Percentiles rank a stretch among this genome's conserved stretches.
Evolutionary conservation across 2,888 invertebrate species (phyloP).

Genomic region (Aspidapion aeneum): DNA sequence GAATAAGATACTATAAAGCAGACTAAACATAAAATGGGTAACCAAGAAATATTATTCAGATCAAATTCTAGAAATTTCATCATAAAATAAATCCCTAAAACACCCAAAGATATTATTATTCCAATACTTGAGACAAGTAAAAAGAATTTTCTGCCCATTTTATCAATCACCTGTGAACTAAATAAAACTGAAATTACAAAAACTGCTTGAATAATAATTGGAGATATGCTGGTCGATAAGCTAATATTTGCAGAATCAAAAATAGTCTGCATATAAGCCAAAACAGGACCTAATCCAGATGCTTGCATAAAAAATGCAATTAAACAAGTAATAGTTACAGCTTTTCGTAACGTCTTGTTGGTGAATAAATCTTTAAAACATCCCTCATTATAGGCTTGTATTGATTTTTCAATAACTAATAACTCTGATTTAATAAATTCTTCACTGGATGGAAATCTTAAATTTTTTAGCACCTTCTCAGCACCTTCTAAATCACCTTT

Average conservation of each 20-base stretch:
- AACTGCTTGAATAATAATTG: background rate
- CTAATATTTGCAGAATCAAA: background rate
- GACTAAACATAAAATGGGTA: too few relatives aligned
- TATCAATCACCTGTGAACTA: too few relatives aligned
- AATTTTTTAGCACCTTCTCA: slow-evolving; percentile 57
- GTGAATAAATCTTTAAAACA: slow-evolving; percentile 16
- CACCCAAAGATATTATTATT: too few relatives aligned
- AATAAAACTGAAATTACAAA: background rate
- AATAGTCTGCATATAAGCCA: background rate
- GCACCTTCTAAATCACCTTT: slow-evolving; percentile 54
- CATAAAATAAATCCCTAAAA: too few relatives aligned
- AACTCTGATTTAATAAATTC: slow-evolving; percentile 28
- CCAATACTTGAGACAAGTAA: background rate
- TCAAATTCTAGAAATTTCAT: too few relatives aligned
- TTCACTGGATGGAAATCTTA: slow-evolving; percentile 46
- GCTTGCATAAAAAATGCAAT: background rate
- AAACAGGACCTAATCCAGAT: background rate
- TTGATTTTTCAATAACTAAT: slow-evolving; percentile 20
- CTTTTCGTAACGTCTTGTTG: slow-evolving; percentile 32
- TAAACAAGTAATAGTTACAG: slow-evolving; percentile 43
- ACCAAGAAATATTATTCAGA: too few relatives aligned
- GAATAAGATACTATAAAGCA: too few relatives aligned
- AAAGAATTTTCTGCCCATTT: background rate
- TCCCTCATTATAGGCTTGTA: slow-evolving; percentile 3
- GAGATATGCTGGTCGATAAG: background rate